A percentile compares a stretch with the other conserved stretches of the same genome.
Evolutionary conservation across 2,113 vertebrate genomes (phyloP).

Genomic region (Tetraodon nigroviridis): DNA sequence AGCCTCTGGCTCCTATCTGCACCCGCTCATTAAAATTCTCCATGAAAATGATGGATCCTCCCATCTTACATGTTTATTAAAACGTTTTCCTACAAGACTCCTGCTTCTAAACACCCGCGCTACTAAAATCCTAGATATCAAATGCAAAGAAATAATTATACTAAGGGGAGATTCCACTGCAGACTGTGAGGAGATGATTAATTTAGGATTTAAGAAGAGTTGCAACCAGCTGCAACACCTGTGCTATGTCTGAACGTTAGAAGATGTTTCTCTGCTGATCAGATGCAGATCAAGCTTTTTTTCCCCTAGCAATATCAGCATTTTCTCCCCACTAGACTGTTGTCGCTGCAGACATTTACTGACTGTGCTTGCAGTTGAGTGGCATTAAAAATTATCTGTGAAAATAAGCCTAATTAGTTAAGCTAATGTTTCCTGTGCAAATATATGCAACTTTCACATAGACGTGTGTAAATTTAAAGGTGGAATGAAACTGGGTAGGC

Average conservation of each 20-base stretch:
- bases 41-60: constrained; percentile 13
- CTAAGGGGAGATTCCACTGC: no score
- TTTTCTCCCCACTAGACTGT: constrained; percentile 12
- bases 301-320: constrained; percentile 1
- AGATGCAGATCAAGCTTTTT: constrained; percentile 17
- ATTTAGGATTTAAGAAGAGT: background rate
- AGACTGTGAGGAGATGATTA: no score
- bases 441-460: no score
- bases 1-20: constrained; percentile 16
- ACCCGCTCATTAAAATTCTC: background rate
- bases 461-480: no score
- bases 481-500: background rate
- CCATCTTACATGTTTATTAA: background rate
- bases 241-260: constrained; percentile 3
- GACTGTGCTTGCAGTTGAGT: constrained; percentile 32
- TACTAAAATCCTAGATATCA: background rate
- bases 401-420: constrained; percentile 26
- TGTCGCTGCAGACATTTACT: constrained; percentile 16
- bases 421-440: no score
- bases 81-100: background rate
- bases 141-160: background rate
- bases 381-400: constrained; percentile 37
- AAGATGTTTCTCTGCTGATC: constrained; percentile 30
- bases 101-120: no score
- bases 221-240: background rate